Base-by-base conservation (phyloP, 2,888 invertebrate species). In the Homarus gammarus region DNA sequence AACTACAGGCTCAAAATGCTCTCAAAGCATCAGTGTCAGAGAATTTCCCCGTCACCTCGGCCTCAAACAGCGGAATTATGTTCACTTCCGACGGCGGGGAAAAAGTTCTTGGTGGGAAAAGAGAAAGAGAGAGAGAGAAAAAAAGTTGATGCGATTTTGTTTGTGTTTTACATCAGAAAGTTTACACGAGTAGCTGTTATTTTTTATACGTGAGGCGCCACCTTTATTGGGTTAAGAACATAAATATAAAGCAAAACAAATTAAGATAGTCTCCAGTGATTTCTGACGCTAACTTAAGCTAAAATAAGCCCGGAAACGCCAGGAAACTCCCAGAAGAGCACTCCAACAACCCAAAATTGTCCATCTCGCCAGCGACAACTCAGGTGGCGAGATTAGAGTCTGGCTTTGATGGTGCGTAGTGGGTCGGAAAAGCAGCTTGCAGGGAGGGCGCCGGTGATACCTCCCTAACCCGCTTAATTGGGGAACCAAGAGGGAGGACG, bases 351-450 rank as follows among this genome's bases (percentile, higher is more conserved):
- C 18, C 27, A 83, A 83, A 83, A 44, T 49, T 51, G 72, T 22
- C 83, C 49, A 61, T 31, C 78, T 79, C 79, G 51, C 38, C 36
- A 49, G 36, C 6, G 72, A 49, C 83, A 83, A 72, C 72, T 83
- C 72, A 72, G 83, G 79, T 86, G 78, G 78, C 83, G 83, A 51
- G 79, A 79, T 86, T 72, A 51, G 44, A 33, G 79, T n/a, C 33
- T 72, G 56, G 86, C 86, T 79, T 86, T 70, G 79, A 79, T 51
- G 70, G 72, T 72, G 70, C 70, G 70, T 79, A 86, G 27, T 56
- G 84, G 79, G 12, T n/a, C 79, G 79, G 51, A 56, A 79, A 79
- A 79, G 79, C 79, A 79, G 79, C 79, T 79, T 79, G 51, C 79
- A 79, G 79, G 44, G 79, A 79, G 79, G 79, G 79, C 56, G 79